Evolutionary conservation across 2,888 invertebrate species (phyloP).

Genomic region (Polyploca ridens): DNA sequence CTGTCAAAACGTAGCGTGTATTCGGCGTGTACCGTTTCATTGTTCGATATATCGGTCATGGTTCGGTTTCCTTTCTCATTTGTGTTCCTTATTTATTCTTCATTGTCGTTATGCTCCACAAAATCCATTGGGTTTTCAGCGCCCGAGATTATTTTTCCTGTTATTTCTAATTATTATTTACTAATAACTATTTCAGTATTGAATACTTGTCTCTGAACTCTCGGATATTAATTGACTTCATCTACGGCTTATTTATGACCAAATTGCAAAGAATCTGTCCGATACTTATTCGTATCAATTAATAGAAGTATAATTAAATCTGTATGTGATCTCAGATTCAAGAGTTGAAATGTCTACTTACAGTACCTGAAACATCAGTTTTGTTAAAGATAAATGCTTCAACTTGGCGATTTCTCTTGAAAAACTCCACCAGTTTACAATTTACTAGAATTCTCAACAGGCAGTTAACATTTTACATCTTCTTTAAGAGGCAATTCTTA

Average conservation of each 20-base stretch:
- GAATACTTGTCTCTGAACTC: background rate
- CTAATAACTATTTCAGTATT: background rate
- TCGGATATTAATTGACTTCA: background rate
- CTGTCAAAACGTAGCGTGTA: constrained; percentile 41
- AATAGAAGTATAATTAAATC: too few species aligned
- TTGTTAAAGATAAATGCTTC: too few species aligned
- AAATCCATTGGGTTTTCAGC: background rate
- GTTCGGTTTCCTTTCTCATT: constrained; percentile 42
- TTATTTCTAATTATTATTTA: background rate
- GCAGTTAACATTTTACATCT: background rate
- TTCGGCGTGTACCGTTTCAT: constrained; percentile 45
- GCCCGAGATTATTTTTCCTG: too few species aligned
- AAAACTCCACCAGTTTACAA: background rate
- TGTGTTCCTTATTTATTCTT: constrained; percentile 33
- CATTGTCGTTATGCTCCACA: constrained; percentile 20
- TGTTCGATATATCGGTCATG: constrained; percentile 52
- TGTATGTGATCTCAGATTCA: too few species aligned
- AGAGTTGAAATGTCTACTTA: background rate
- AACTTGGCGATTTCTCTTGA: too few species aligned
- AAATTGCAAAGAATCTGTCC: background rate
- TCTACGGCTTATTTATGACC: background rate
- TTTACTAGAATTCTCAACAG: background rate
- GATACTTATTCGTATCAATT: too few species aligned
- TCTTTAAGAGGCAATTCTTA: background rate
- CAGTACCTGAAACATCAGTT: background rate